These are phyloP conservation scores for Periphyllus acericola DNA, from an alignment of 2,888 invertebrate species.

Conservation along the genomic window DNA sequence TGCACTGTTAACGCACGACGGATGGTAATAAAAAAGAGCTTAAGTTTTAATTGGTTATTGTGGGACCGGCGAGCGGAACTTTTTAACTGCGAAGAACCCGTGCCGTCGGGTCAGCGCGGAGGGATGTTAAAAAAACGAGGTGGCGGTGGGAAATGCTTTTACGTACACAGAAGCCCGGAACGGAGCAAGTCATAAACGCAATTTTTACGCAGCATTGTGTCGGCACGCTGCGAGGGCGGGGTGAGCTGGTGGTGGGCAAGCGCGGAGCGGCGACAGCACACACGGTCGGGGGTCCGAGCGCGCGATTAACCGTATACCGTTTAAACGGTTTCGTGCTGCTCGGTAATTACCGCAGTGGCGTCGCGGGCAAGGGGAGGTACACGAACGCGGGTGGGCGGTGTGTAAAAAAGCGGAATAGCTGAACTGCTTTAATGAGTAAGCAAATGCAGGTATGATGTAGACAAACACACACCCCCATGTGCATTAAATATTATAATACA, in stretches of 20 bases:
- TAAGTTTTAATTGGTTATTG: constrained; percentile 48
- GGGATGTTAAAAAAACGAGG: not conserved
- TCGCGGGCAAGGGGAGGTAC: not conserved
- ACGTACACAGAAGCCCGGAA: not conserved
- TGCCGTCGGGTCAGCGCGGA: not conserved
- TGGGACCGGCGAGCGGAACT: not conserved
- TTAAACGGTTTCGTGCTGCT: constrained; percentile 48
- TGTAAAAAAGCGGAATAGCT: not conserved
- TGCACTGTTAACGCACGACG: not conserved
- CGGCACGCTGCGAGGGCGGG: no score
- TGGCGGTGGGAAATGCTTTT: not conserved
- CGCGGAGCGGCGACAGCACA: not conserved
- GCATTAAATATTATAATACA: not conserved
- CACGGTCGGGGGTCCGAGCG: not conserved
- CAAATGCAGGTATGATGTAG: not conserved
- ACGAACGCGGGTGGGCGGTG: not conserved
- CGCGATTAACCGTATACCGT: constrained; percentile 34
- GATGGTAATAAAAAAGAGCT: constrained; percentile 35
- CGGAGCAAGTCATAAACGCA: constrained; percentile 17
- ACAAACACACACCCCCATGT: not conserved
- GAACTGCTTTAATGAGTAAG: constrained; percentile 13
- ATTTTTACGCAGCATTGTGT: constrained; percentile 16
- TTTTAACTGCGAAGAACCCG: constrained; percentile 15
- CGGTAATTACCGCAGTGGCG: constrained; percentile 31
- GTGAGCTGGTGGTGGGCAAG: no score